phyloP scores from a whole-genome alignment of 2,797 vertebrate species.

The Crocidura indochinensis region DNA sequence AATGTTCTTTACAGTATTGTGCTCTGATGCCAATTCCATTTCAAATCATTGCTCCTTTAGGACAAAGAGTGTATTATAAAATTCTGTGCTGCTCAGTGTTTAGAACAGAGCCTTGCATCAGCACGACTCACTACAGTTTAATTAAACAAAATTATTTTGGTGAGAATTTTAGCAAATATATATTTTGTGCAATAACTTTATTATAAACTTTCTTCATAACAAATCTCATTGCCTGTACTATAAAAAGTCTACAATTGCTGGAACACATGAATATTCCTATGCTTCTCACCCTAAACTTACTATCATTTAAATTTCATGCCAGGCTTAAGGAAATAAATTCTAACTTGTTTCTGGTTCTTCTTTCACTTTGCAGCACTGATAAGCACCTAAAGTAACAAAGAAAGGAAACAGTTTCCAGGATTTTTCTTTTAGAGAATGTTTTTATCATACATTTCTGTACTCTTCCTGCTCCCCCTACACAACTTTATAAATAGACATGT shows the following conservation, averaged over 20 bases:
- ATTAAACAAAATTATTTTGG: neutral
- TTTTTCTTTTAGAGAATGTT: neutral
- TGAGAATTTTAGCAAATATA: neutral
- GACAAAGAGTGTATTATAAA: neutral
- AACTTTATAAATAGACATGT: neutral
- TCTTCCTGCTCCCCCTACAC: neutral
- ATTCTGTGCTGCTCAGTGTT: neutral
- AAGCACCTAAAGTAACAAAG: neutral
- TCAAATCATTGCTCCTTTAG: slow-evolving; percentile 3
- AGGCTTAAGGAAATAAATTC: neutral
- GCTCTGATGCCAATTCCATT: slow-evolving; percentile 10
- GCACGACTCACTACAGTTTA: neutral
- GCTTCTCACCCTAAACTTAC: neutral
- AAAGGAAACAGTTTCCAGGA: neutral
- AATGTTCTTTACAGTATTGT: slow-evolving; percentile 39
- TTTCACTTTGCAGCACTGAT: neutral
- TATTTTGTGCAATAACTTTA: slow-evolving; percentile 18
- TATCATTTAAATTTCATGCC: neutral
- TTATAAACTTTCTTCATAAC: neutral
- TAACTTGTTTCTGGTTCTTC: neutral
- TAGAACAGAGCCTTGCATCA: neutral
- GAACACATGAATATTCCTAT: neutral
- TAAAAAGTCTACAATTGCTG: neutral
- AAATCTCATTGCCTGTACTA: neutral
- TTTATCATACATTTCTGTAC: neutral